Conservation (phyloP, 1,140 invertebrate genomes). For the Aphaenogaster floridana region DNA sequence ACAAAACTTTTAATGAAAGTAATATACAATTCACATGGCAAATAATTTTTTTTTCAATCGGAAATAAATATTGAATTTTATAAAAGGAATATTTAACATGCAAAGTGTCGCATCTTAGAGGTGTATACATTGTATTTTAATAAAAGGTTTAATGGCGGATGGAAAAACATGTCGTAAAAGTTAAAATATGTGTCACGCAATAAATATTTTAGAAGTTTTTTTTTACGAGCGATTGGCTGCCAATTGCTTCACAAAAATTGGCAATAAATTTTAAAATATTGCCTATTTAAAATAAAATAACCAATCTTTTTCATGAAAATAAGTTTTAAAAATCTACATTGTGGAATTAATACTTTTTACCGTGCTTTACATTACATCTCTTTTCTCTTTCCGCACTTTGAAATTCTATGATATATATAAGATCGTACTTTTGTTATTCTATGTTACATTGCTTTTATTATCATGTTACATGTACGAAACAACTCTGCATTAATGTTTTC, state of each 20-base stretch:
- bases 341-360: background rate
- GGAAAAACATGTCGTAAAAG: constrained; percentile 2
- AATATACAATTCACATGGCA: background rate
- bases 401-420: background rate
- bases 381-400: background rate
- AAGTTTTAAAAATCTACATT: background rate
- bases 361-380: background rate
- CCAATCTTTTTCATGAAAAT: background rate
- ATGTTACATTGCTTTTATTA: background rate
- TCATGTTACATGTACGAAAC: background rate
- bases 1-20: background rate
- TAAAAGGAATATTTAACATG: constrained; percentile 5
- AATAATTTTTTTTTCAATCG: background rate
- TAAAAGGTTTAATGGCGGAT: background rate
- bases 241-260: background rate
- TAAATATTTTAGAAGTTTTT: background rate
- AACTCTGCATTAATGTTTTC: background rate
- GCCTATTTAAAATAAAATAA: background rate
- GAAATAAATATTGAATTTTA: background rate
- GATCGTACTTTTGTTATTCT: background rate
- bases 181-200: background rate
- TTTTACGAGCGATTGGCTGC: background rate
- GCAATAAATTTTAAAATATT: background rate
- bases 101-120: background rate
- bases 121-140: background rate